Conservation (phyloP, 2,113 vertebrate genomes). For the Xyliphius kryptos region DNA sequence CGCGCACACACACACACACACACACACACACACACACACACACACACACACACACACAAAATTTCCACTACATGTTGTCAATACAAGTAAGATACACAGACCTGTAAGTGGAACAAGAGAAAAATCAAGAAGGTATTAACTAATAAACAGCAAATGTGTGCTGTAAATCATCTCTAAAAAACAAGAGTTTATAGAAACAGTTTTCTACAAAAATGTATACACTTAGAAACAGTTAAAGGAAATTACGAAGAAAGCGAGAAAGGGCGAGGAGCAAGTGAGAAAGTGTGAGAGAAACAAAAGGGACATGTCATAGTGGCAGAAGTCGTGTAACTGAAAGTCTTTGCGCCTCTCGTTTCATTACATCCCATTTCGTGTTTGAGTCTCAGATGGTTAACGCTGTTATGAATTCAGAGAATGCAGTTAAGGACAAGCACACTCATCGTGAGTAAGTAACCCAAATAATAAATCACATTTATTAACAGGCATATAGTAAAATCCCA, state of each 20-base stretch:
- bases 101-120: no score
- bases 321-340: conserved; percentile 25
- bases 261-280: neutral
- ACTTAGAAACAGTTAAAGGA: neutral
- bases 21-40: no score
- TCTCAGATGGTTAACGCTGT: conserved; percentile 9
- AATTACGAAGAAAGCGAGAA: neutral
- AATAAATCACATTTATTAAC: neutral
- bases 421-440: conserved; percentile 7
- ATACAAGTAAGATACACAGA: no score
- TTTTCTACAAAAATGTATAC: no score
- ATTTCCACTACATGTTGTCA: no score
- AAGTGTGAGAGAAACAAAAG: neutral
- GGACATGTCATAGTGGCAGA: neutral
- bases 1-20: no score
- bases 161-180: no score
- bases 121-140: no score
- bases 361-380: conserved; percentile 21
- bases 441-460: conserved; percentile 22
- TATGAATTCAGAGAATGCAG: conserved; percentile 33
- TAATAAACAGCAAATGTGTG: no score
- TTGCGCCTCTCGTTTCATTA: conserved; percentile 10
- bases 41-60: no score
- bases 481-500: no score
- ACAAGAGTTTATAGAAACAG: neutral